Evolutionary conservation across 2,797 vertebrate species (phyloP).

Genomic region (Poecilia velifera): DNA sequence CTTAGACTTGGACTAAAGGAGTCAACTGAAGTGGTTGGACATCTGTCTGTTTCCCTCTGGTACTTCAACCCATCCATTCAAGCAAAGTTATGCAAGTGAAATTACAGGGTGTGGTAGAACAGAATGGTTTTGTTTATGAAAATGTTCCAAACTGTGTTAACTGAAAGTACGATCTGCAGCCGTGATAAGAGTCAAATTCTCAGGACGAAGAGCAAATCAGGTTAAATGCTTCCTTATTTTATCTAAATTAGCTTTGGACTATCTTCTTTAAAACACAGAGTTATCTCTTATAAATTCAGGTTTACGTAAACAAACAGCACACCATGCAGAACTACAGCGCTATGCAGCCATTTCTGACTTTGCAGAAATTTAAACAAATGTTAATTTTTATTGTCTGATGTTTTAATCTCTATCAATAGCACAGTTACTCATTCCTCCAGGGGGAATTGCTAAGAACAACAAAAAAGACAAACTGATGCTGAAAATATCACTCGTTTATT

Average conservation of each 20-base stretch:
- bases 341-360: background rate
- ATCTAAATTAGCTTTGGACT: background rate
- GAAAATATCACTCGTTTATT: background rate
- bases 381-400: background rate
- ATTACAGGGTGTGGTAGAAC: constrained; percentile 2
- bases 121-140: constrained; percentile 5
- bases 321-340: background rate
- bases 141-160: background rate
- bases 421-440: background rate
- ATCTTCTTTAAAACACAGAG: background rate
- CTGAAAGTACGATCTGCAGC: background rate
- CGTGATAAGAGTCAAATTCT: background rate
- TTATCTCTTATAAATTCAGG: background rate
- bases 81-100: background rate
- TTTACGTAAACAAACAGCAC: background rate
- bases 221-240: background rate
- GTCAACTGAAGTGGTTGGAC: background rate
- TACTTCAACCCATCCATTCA: background rate
- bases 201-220: background rate
- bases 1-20: background rate
- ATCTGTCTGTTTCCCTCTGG: background rate
- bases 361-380: background rate
- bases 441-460: constrained; percentile 7
- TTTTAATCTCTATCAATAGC: background rate
- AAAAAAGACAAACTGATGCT: constrained; percentile 3